Evolutionary conservation across 2,888 invertebrate genomes (phyloP).

Genomic region (Microplitis manilae): DNA sequence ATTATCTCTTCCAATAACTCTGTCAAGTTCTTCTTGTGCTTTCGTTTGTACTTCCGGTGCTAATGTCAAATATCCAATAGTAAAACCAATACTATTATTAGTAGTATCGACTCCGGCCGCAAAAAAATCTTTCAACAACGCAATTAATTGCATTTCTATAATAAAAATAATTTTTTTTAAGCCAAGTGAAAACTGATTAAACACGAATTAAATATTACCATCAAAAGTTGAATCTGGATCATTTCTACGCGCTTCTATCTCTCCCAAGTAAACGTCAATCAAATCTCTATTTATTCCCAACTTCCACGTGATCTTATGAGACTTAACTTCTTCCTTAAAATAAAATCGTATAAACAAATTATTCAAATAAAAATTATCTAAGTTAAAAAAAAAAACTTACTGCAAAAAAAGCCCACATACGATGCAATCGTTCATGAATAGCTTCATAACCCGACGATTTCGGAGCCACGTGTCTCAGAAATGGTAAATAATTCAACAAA

Average conservation of each 20-base stretch:
- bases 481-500: conserved; percentile 79
- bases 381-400: conserved; percentile 55
- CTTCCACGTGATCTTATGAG: conserved; percentile 56
- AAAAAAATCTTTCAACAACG: conserved; percentile 86
- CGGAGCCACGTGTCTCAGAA: conserved; percentile 78
- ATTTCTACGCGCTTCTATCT: conserved; percentile 56
- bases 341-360: neutral
- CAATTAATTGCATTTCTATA: conserved; percentile 82
- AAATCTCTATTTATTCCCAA: conserved; percentile 57
- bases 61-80: conserved; percentile 81
- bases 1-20: conserved; percentile 79
- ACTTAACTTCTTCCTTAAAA: conserved; percentile 56
- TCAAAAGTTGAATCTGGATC: conserved; percentile 58
- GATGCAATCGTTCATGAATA: conserved; percentile 73
- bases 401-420: conserved; percentile 75
- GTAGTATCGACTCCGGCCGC: conserved; percentile 90
- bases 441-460: conserved; percentile 76
- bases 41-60: conserved; percentile 80
- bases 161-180: conserved; percentile 56
- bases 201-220: conserved; percentile 52
- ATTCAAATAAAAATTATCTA: conserved; percentile 1
- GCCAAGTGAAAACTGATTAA: conserved; percentile 1
- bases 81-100: conserved; percentile 83
- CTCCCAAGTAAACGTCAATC: conserved; percentile 63
- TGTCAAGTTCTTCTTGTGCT: conserved; percentile 83